Conservation (phyloP, 92 coral and sea anemone genomes). For the Porites divaricata region DNA sequence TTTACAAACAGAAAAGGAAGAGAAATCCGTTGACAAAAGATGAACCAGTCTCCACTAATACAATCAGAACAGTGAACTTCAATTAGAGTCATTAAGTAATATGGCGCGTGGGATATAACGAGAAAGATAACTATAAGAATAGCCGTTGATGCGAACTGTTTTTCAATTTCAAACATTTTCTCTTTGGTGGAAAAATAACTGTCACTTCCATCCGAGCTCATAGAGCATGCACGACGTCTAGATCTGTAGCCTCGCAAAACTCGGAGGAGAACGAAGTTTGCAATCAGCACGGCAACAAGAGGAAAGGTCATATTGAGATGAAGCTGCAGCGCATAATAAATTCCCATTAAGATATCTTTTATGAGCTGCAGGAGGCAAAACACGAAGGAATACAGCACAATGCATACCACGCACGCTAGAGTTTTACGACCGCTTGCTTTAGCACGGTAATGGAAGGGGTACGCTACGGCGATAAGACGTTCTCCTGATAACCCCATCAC, state of each 20-base stretch:
- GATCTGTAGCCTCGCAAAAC: not conserved
- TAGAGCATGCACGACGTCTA: conserved; percentile 13
- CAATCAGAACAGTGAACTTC: conserved; percentile 40
- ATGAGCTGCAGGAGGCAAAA: conserved; percentile 35
- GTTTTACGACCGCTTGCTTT: conserved; percentile 43
- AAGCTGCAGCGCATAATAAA: conserved; percentile 23
- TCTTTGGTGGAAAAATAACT: not conserved
- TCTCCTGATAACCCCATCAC: conserved; percentile 24
- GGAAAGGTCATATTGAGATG: conserved; percentile 49
- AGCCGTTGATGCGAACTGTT: conserved; percentile 40
- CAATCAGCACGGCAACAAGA: conserved; percentile 23
- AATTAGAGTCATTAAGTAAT: conserved; percentile 30
- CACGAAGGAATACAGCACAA: conserved; percentile 12
- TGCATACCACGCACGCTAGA: conserved; percentile 9
- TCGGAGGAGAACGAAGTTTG: conserved; percentile 14
- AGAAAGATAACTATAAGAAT: conserved; percentile 39
- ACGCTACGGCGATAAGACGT: conserved; percentile 31
- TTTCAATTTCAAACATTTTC: conserved; percentile 28
- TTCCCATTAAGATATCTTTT: conserved; percentile 15
- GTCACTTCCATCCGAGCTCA: conserved; percentile 20
- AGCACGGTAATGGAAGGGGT: conserved; percentile 44
- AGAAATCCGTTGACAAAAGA: conserved; percentile 15
- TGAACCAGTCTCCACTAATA: conserved; percentile 7
- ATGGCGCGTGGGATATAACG: conserved; percentile 20
- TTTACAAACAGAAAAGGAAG: conserved; percentile 38